phyloP scores from a whole-genome alignment of 1,140 invertebrate species.

The Eupristina koningsbergeri region DNA sequence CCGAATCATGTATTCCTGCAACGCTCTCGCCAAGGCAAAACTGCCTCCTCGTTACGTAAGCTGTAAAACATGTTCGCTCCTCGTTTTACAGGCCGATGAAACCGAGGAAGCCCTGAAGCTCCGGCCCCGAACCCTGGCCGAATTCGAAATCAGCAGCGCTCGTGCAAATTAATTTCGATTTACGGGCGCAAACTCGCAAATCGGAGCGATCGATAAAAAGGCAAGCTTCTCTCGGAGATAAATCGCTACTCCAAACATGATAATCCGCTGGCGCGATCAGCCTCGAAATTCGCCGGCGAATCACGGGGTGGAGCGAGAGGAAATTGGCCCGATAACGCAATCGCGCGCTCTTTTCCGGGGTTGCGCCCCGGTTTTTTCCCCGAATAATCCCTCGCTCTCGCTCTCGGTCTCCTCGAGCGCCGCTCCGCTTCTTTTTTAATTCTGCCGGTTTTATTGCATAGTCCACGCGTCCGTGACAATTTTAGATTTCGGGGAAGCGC shows the following conservation, averaged over 20 bases:
- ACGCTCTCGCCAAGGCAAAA: background rate
- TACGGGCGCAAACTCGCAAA: too few relatives aligned
- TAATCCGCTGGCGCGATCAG: too few relatives aligned
- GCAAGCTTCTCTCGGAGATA: too few relatives aligned
- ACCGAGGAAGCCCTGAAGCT: too few relatives aligned
- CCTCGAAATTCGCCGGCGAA: background rate
- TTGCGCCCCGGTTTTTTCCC: background rate
- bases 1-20: too few relatives aligned
- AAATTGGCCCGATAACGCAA: too few relatives aligned
- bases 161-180: too few relatives aligned
- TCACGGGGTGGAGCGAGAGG: too few relatives aligned
- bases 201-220: too few relatives aligned
- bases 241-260: too few relatives aligned
- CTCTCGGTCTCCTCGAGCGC: background rate
- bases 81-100: background rate
- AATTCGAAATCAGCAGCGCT: too few relatives aligned
- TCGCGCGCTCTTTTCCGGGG: background rate
- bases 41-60: background rate
- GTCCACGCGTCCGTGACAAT: conserved; percentile 11
- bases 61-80: background rate
- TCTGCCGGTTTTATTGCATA: conserved; percentile 24
- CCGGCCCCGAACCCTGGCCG: too few relatives aligned
- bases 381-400: background rate
- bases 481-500: conserved; percentile 47
- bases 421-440: conserved; percentile 1